Percentiles rank a stretch among this genome's conserved stretches.
These are phyloP conservation scores for Thamnaconus septentrionalis DNA, from an alignment of 2,113 vertebrate species.

Conservation along the genomic window DNA sequence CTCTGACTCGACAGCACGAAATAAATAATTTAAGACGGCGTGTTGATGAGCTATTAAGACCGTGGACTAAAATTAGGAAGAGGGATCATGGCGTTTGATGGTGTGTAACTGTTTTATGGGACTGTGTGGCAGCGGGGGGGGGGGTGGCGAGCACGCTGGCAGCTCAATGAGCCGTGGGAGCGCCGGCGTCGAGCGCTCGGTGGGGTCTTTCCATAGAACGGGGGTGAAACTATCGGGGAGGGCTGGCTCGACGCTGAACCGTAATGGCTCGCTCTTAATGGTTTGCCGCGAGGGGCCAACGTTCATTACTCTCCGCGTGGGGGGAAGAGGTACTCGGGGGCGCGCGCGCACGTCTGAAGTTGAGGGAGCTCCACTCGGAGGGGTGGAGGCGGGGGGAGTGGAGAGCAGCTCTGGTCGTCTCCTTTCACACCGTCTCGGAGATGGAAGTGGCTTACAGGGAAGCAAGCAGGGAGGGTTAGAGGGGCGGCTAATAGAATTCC, in stretches of 20 bases:
- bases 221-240: constrained; percentile 53
- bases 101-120: constrained; percentile 74
- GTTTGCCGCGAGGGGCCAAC: constrained; percentile 51
- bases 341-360: constrained; percentile 23
- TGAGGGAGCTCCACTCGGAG: constrained; percentile 23
- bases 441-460: too few relatives aligned
- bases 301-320: constrained; percentile 64
- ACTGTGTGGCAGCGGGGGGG: constrained; percentile 29
- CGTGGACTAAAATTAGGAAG: constrained; percentile 74
- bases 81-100: constrained; percentile 73
- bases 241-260: constrained; percentile 48
- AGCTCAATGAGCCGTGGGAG: constrained; percentile 71
- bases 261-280: constrained; percentile 68
- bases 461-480: neutral
- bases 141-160: constrained; percentile 56
- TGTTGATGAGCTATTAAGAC: constrained; percentile 68
- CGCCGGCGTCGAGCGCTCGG: constrained; percentile 58
- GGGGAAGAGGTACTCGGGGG: constrained; percentile 4
- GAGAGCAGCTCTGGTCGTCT: neutral
- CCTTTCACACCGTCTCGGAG: too few relatives aligned
- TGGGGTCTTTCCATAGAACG: constrained; percentile 55
- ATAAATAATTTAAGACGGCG: too few relatives aligned
- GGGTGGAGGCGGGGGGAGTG: constrained; percentile 1
- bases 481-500: constrained; percentile 17
- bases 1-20: too few relatives aligned